A percentile compares a stretch with the other conserved stretches of the same genome.
phyloP scores from a whole-genome alignment of 2,113 vertebrate genomes.

The Sylvia atricapilla region DNA sequence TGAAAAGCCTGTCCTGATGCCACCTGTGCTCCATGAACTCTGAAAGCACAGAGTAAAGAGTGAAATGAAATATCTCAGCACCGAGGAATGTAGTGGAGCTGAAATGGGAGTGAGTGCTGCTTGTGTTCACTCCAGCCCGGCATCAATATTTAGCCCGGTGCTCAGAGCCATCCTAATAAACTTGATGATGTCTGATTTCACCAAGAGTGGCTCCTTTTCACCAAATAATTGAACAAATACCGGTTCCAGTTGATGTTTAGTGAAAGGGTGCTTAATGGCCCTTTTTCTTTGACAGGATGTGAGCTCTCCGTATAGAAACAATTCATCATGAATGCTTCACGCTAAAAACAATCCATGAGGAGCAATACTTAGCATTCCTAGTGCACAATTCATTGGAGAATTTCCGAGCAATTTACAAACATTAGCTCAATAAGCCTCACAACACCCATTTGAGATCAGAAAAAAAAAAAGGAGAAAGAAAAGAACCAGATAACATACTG shows the following conservation, averaged over 20 bases:
- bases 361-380: conserved; percentile 48
- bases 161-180: not conserved
- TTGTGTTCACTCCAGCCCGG: not conserved
- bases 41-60: not conserved
- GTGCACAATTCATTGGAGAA: conserved; percentile 45
- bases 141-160: not conserved
- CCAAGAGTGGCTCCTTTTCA: not conserved
- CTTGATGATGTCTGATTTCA: not conserved
- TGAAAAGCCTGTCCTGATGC: not conserved
- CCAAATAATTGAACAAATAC: conserved; percentile 7
- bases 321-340: conserved; percentile 28
- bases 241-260: not conserved
- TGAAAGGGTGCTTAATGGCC: conserved; percentile 26
- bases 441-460: conserved; percentile 19
- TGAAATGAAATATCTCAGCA: not conserved
- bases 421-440: conserved; percentile 58
- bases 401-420: conserved; percentile 60
- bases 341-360: conserved; percentile 23
- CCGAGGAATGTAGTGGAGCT: not conserved
- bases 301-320: conserved; percentile 34
- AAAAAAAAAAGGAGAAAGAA: not conserved
- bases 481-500: not conserved
- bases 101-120: accelerated
- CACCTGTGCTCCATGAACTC: not conserved
- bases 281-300: conserved; percentile 1